Evolutionary conservation across 2,888 invertebrate genomes (phyloP).

Genomic region (Thecophora atra): DNA sequence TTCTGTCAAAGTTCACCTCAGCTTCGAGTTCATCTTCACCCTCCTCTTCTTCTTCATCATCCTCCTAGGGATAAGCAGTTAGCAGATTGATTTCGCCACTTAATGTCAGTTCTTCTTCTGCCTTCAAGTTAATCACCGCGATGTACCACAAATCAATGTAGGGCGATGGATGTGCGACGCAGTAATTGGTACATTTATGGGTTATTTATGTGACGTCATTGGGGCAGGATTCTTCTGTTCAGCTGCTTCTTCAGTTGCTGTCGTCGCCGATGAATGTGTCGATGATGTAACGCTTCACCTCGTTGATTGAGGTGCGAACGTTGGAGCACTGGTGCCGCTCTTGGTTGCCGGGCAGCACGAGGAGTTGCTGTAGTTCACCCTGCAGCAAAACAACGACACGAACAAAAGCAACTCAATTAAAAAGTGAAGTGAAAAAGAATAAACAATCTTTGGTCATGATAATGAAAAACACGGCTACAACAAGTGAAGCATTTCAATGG

Average conservation of each 20-base stretch:
- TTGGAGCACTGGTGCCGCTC: slow-evolving; percentile 64
- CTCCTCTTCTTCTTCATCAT: too few species aligned
- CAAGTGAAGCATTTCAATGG: not conserved
- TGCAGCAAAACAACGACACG: slow-evolving; percentile 41
- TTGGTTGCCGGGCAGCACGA: slow-evolving; percentile 63
- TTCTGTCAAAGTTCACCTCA: slow-evolving; percentile 53
- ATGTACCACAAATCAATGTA: not conserved
- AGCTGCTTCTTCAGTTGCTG: slow-evolving; percentile 53
- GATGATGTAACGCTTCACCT: slow-evolving; percentile 65
- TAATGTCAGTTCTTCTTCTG: not conserved
- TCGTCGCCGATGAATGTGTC: slow-evolving; percentile 66
- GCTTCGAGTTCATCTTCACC: not conserved
- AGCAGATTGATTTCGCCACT: not conserved
- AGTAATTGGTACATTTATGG: not conserved
- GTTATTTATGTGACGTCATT: not conserved
- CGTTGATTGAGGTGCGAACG: slow-evolving; percentile 63
- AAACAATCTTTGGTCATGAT: not conserved
- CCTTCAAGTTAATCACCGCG: not conserved
- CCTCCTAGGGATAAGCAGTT: too few species aligned
- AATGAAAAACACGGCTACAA: not conserved
- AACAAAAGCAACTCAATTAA: slow-evolving; percentile 3
- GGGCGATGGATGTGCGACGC: not conserved
- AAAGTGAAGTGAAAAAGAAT: not conserved
- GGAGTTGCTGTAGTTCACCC: slow-evolving; percentile 64
- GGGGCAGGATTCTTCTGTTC: not conserved